A percentile compares a stretch with the other conserved stretches of the same genome.
Conservation (phyloP, 2,888 invertebrate species). For the Polyommatus icarus region DNA sequence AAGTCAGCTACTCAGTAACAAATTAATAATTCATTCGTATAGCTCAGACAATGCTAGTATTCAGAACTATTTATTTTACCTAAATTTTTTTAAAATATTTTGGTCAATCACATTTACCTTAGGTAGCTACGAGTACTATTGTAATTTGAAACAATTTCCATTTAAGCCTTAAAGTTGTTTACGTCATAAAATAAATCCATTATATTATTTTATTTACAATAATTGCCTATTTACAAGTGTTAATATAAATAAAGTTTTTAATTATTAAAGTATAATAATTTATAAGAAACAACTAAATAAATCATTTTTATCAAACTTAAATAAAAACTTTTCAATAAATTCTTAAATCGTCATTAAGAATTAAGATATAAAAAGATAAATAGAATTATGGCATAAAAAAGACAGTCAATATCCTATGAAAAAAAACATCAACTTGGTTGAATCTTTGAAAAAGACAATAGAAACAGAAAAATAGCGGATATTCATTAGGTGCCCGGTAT, state of each 20-base stretch:
- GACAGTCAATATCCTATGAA: neutral
- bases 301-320: neutral
- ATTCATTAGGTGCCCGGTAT: neutral
- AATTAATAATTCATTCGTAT: too few relatives aligned
- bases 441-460: neutral
- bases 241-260: neutral
- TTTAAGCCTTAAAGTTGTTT: neutral
- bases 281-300: conserved; percentile 11
- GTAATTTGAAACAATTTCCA: neutral
- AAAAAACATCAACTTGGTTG: neutral
- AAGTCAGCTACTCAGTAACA: too few relatives aligned
- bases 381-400: conserved; percentile 12
- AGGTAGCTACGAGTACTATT: neutral
- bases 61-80: too few relatives aligned
- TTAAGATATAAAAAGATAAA: neutral
- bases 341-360: neutral
- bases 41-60: too few relatives aligned
- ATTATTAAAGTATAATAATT: neutral
- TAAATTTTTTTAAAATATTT: neutral
- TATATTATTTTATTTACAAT: neutral
- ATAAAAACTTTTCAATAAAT: neutral
- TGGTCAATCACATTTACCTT: neutral
- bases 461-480: neutral
- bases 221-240: neutral
- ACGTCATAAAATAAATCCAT: conserved; percentile 1